These are phyloP conservation scores for Drosophila mettleri DNA, from an alignment of 2,888 invertebrate genomes.

Conservation along the genomic window DNA sequence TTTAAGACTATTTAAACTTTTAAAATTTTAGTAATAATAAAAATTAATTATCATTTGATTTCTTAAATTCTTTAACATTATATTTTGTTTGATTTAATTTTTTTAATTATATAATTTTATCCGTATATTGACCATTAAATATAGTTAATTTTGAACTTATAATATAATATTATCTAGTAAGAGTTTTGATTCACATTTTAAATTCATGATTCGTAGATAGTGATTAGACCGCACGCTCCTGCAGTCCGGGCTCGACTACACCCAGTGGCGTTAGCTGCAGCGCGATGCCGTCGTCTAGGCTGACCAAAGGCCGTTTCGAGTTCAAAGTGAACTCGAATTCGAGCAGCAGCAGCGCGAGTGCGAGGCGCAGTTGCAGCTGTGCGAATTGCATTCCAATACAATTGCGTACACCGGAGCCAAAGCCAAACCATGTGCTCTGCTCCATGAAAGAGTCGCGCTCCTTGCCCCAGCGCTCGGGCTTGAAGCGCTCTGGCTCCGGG, in stretches of 20 bases:
- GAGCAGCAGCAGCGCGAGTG: constrained; percentile 69
- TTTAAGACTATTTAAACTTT: neutral
- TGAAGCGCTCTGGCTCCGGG: constrained; percentile 87
- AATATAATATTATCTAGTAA: too few relatives aligned
- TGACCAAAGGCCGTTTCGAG: constrained; percentile 64
- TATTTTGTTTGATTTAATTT: neutral
- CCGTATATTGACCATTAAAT: neutral
- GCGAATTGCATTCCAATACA: constrained; percentile 85
- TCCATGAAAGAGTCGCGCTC: constrained; percentile 85
- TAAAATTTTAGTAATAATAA: neutral
- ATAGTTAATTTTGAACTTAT: neutral
- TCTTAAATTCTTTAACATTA: neutral
- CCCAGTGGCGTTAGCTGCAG: constrained; percentile 71
- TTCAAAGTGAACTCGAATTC: constrained; percentile 78
- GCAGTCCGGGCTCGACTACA: constrained; percentile 63
- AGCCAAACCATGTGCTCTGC: constrained; percentile 84
- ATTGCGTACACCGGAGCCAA: constrained; percentile 84
- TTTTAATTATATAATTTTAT: neutral
- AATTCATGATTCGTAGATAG: constrained; percentile 35
- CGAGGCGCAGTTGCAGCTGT: constrained; percentile 76
- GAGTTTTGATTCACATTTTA: constrained; percentile 37
- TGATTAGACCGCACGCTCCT: constrained; percentile 61
- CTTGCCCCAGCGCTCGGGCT: constrained; percentile 87
- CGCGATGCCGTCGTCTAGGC: constrained; percentile 73
- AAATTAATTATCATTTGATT: neutral